phyloP scores from a whole-genome alignment of 2,797 vertebrate genomes.

The Mus minutoides region DNA sequence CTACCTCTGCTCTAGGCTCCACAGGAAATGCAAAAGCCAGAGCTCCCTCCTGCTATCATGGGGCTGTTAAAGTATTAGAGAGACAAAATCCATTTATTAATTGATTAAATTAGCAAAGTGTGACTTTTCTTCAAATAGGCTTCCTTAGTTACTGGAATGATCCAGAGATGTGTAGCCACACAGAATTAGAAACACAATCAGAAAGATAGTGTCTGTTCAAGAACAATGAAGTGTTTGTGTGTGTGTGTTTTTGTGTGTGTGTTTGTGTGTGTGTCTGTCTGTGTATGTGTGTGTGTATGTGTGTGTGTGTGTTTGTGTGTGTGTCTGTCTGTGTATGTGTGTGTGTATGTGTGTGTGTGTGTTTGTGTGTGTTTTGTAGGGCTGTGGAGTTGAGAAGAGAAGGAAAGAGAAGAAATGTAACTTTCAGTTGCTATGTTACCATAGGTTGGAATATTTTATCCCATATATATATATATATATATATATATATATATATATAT shows the following conservation, averaged over 20 bases:
- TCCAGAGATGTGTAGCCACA: slow-evolving; percentile 51
- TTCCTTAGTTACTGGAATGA: slow-evolving; percentile 62
- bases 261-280: background rate
- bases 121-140: slow-evolving; percentile 49
- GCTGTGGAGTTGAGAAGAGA: background rate
- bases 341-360: too few relatives aligned
- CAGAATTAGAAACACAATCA: slow-evolving; percentile 72
- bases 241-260: background rate
- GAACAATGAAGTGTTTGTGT: background rate
- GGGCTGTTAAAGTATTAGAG: slow-evolving; percentile 74
- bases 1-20: slow-evolving; percentile 60
- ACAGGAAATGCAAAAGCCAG: slow-evolving; percentile 53
- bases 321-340: background rate
- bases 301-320: background rate
- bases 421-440: background rate
- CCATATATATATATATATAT: background rate
- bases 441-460: background rate
- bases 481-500: too few relatives aligned
- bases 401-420: background rate
- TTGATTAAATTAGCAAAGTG: slow-evolving; percentile 81
- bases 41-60: slow-evolving; percentile 68
- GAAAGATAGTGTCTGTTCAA: slow-evolving; percentile 43
- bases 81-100: slow-evolving; percentile 77
- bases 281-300: too few relatives aligned
- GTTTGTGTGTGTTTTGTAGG: rapidly evolving